Base-by-base conservation (phyloP, 2,113 vertebrate species). In the Ictalurus punctatus region DNA sequence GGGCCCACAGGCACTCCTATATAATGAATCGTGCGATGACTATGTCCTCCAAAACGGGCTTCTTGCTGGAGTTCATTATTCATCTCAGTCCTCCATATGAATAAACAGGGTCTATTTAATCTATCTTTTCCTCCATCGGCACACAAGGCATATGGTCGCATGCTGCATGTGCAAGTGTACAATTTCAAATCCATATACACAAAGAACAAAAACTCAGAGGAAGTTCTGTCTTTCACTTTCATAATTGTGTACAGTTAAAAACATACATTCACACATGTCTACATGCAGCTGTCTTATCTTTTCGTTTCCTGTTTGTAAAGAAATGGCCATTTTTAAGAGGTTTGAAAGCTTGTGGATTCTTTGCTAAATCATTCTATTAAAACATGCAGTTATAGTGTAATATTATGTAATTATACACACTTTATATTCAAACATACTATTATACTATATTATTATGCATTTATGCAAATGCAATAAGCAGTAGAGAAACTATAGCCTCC, bases 101-200 rank as follows among this genome's bases (percentile, higher is more conserved):
- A 94, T 95, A 95, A 95, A 94, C 94, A 93, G 94, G 92, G 92
- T 89, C 89, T 93, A 92, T 92, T 94, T 94, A 95, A 94, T 95
- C 91, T 93, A 90, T 92, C 90, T 92, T 93, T 94, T 94, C 91
- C 90, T 93, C 92, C 91, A 89, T 78, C 87, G 56, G 84, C 89
- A 89, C 88, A 89, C 84, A 86, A 84, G 90, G 81, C 91, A 90
- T 89, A 91, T 91, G 91, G 91, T 80, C 37, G 56, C 81, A 58
- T 79, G 88, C 80, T 63, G 73, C 84, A 86, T 71, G 76, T 73
- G 86, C 73, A 73, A 61, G 19, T 21, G 25, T 48, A 48, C 30
- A 86, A 67, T 30, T 52, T 71, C 37, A 52, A 58, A 85, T 54
- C 34, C 86, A 79, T 73, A 86, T 58, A 76, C 58, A 76, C 58